Evolutionary conservation across 2,888 invertebrate species (phyloP).

Genomic region (Euplagia quadripunctaria): DNA sequence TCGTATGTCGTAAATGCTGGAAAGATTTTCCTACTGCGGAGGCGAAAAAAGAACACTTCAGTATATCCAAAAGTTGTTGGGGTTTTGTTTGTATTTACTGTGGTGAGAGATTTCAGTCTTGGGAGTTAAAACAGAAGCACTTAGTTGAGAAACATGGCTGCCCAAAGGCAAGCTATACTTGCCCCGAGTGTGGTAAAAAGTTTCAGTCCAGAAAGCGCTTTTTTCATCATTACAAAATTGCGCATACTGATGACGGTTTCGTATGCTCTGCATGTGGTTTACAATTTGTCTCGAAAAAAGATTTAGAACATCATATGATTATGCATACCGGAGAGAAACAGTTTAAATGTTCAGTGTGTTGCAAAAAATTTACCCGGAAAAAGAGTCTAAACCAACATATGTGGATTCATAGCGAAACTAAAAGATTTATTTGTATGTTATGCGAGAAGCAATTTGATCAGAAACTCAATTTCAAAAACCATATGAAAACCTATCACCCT

Average conservation of each 20-base stretch:
- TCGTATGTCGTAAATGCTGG: conserved; percentile 76
- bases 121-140: conserved; percentile 75
- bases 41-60: conserved; percentile 67
- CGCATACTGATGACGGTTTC: conserved; percentile 70
- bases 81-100: conserved; percentile 71
- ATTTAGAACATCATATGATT: conserved; percentile 75
- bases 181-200: conserved; percentile 69
- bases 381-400: conserved; percentile 77
- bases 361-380: conserved; percentile 81
- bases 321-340: conserved; percentile 83
- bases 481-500: conserved; percentile 52
- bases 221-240: conserved; percentile 70
- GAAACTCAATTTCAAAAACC: conserved; percentile 65
- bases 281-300: conserved; percentile 65
- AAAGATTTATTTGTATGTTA: conserved; percentile 68
- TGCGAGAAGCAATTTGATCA: conserved; percentile 76
- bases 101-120: conserved; percentile 74
- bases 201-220: conserved; percentile 67
- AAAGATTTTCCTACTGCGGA: conserved; percentile 66
- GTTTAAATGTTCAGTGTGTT: conserved; percentile 78
- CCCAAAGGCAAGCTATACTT: conserved; percentile 62
- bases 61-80: conserved; percentile 68
- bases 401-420: conserved; percentile 76
- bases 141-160: conserved; percentile 63
- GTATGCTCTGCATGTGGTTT: conserved; percentile 71